Conservation (phyloP, 53 echinoderm and acorn worm species). For the Holothuria scabra region DNA sequence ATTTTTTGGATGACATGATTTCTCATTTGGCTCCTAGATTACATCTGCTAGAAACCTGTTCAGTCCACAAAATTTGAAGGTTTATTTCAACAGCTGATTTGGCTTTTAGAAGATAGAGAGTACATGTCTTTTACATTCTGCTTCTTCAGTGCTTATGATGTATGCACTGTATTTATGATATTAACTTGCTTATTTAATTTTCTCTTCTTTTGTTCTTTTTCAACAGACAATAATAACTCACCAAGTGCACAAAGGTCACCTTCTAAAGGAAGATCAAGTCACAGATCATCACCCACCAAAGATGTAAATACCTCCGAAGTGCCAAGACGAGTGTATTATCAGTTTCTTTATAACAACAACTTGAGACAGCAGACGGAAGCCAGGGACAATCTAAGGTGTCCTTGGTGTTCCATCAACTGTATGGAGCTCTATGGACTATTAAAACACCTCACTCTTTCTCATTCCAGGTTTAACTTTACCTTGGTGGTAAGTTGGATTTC, state of each 20-base stretch:
- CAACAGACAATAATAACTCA: too few species aligned
- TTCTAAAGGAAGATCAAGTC: neutral
- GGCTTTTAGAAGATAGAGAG: too few species aligned
- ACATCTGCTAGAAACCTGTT: too few species aligned
- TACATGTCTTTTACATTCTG: too few species aligned
- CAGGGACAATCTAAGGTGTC: conserved; percentile 91
- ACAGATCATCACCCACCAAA: conserved; percentile 36
- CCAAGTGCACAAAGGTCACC: conserved; percentile 17
- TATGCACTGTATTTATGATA: too few species aligned
- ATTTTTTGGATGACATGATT: too few species aligned
- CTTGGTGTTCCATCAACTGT: conserved; percentile 97
- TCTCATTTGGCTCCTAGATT: too few species aligned
- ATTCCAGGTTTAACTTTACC: conserved; percentile 95
- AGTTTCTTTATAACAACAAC: conserved; percentile 98
- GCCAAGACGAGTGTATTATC: conserved; percentile 84
- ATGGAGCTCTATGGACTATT: conserved; percentile 84
- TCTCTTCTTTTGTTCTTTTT: too few species aligned
- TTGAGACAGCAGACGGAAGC: conserved; percentile 96
- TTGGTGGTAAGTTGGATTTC: conserved; percentile 84
- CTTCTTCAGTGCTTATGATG: too few species aligned
- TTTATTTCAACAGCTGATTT: too few species aligned
- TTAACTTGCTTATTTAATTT: too few species aligned
- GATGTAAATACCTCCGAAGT: conserved; percentile 12
- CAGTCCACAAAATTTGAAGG: too few species aligned
- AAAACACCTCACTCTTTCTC: conserved; percentile 93